phyloP scores from a whole-genome alignment of 1,140 invertebrate genomes.

The Lepidurus couesii region DNA sequence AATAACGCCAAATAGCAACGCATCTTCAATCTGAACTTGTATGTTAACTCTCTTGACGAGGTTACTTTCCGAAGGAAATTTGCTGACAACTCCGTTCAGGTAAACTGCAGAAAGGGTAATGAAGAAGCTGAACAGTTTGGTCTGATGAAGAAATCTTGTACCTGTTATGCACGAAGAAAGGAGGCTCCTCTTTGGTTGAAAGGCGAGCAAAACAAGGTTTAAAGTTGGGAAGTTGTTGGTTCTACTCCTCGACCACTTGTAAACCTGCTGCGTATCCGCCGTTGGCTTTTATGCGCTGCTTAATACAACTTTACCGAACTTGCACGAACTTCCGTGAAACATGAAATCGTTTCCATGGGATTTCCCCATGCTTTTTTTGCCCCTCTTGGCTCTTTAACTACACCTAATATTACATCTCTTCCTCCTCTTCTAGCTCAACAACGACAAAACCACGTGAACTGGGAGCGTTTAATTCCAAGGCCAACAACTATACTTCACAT shows the following conservation, averaged over 20 bases:
- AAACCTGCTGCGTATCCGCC: background rate
- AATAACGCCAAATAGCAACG: background rate
- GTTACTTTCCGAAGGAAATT: background rate
- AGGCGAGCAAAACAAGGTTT: background rate
- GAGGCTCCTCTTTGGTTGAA: background rate
- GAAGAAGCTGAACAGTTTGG: background rate
- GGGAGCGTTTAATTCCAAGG: background rate
- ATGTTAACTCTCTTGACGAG: background rate
- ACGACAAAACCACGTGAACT: background rate
- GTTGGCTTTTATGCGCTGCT: background rate
- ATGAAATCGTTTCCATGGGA: background rate
- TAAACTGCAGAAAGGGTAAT: background rate
- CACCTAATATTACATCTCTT: background rate
- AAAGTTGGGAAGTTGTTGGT: background rate
- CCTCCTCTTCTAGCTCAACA: background rate
- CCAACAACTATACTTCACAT: background rate
- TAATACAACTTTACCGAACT: background rate
- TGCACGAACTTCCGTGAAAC: slow-evolving; percentile 16
- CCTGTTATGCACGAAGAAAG: background rate
- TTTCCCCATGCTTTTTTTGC: background rate
- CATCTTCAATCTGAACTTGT: background rate
- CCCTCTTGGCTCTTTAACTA: background rate
- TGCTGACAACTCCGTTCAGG: background rate
- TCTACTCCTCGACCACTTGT: slow-evolving; percentile 4
- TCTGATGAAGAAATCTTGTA: background rate